Conservation (phyloP, 2,888 invertebrate species). For the Lochmaea crataegi region DNA sequence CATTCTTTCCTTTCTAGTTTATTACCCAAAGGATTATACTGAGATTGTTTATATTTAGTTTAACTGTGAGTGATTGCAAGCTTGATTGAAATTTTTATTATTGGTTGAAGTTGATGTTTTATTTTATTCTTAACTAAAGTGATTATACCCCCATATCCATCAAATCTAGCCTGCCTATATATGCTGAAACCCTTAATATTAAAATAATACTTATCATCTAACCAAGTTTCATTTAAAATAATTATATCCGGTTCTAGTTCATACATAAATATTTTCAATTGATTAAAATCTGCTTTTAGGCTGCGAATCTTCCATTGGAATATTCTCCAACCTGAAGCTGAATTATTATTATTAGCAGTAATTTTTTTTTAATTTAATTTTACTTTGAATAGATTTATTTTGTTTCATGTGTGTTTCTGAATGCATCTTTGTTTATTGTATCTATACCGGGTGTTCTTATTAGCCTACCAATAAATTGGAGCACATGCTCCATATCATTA, state of each 20-base stretch:
- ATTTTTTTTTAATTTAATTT: background rate
- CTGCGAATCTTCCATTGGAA: background rate
- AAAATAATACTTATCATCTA: background rate
- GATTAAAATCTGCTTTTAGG: background rate
- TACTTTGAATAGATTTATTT: background rate
- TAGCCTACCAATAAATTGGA: too few relatives aligned
- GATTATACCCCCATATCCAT: background rate
- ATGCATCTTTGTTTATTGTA: background rate
- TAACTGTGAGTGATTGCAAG: background rate
- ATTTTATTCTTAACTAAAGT: background rate
- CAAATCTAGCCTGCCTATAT: background rate
- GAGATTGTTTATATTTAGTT: background rate
- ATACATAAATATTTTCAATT: background rate
- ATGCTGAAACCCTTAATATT: background rate
- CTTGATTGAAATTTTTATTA: too few relatives aligned
- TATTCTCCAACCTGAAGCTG: background rate
- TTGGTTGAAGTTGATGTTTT: too few relatives aligned
- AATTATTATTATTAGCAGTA: background rate
- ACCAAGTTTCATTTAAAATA: background rate
- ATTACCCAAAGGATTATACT: background rate
- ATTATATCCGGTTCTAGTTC: background rate
- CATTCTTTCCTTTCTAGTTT: background rate
- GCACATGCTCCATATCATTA: too few relatives aligned
- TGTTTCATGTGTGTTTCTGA: background rate
- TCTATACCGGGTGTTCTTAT: slow-evolving; percentile 1